A percentile compares a stretch with the other conserved stretches of the same genome.
Conservation (phyloP, 1,140 invertebrate species). For the Trachelipus rathkii region DNA sequence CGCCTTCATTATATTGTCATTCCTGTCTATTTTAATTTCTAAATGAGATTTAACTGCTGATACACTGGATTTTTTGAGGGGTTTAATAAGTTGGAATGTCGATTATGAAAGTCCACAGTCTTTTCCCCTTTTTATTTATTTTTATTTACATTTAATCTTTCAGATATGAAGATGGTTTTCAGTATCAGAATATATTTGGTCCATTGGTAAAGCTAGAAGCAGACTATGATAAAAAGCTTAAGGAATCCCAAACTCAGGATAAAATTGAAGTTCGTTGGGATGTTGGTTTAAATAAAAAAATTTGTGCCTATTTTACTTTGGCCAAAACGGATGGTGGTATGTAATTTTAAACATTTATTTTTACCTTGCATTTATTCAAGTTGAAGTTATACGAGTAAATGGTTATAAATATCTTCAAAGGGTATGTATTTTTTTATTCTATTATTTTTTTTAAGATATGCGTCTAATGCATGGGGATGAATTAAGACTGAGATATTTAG, state of each 20-base stretch:
- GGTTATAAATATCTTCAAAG: no score
- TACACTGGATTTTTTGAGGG: no score
- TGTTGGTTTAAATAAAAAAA: conserved; percentile 90
- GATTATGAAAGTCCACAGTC: no score
- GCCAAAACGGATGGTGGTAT: conserved; percentile 87
- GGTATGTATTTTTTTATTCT: neutral
- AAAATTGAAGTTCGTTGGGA: conserved; percentile 95
- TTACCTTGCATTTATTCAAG: no score
- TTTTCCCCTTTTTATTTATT: no score
- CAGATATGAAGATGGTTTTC: conserved; percentile 96
- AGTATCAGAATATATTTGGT: conserved; percentile 98
- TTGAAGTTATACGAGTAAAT: no score
- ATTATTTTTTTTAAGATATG: conserved; percentile 76
- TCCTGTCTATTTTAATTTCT: conserved; percentile 28
- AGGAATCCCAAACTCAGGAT: conserved; percentile 97
- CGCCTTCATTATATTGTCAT: neutral
- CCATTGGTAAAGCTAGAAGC: conserved; percentile 96
- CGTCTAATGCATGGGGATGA: conserved; percentile 99
- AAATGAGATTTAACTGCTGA: conserved; percentile 14
- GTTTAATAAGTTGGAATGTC: no score
- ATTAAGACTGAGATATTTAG: conserved; percentile 84
- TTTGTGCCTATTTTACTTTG: conserved; percentile 94
- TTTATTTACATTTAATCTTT: neutral
- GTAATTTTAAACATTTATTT: neutral
- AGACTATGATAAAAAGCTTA: conserved; percentile 95